Percentiles rank a stretch among this genome's conserved stretches.
Conservation (phyloP, 2,888 invertebrate genomes). For the Mesopsocus fuscifrons region DNA sequence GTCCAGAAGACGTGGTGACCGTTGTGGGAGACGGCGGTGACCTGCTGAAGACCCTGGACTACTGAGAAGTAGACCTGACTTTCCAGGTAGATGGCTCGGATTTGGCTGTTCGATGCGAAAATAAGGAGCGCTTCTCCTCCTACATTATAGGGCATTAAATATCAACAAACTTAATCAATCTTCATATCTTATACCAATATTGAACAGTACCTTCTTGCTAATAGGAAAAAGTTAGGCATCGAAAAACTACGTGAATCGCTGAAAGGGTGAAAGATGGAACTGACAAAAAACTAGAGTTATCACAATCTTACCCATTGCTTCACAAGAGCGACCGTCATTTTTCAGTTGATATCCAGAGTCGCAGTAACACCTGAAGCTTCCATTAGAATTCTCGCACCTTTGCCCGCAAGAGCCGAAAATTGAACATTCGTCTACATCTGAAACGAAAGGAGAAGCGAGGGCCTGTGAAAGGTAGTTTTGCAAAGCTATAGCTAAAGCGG, state of each 20-base stretch:
- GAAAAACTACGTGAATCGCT: too few relatives aligned
- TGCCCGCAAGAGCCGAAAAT: conserved; percentile 48
- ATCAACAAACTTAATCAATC: too few relatives aligned
- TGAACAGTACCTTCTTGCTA: too few relatives aligned
- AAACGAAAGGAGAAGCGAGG: conserved; percentile 1
- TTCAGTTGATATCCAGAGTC: conserved; percentile 34
- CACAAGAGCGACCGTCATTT: conserved; percentile 33
- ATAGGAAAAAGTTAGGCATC: too few relatives aligned
- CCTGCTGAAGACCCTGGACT: conserved; percentile 32
- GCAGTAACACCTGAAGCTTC: conserved; percentile 42
- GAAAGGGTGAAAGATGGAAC: conserved; percentile 15
- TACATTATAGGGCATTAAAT: too few relatives aligned
- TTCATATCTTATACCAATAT: too few relatives aligned
- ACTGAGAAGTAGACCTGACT: conserved; percentile 31
- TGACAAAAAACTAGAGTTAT: too few relatives aligned
- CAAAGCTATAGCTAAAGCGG: too few relatives aligned
- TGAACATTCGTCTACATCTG: conserved; percentile 45
- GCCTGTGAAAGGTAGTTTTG: too few relatives aligned
- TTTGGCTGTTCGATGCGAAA: conserved; percentile 43
- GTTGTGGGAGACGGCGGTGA: conserved; percentile 50
- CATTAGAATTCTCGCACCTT: conserved; percentile 36
- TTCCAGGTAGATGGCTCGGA: conserved; percentile 40
- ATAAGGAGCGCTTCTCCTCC: conserved; percentile 46
- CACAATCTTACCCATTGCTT: conserved; percentile 24
- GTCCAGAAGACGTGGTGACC: conserved; percentile 59